phyloP scores from a whole-genome alignment of 2,113 vertebrate species.

The Glaucidium brasilianum region DNA sequence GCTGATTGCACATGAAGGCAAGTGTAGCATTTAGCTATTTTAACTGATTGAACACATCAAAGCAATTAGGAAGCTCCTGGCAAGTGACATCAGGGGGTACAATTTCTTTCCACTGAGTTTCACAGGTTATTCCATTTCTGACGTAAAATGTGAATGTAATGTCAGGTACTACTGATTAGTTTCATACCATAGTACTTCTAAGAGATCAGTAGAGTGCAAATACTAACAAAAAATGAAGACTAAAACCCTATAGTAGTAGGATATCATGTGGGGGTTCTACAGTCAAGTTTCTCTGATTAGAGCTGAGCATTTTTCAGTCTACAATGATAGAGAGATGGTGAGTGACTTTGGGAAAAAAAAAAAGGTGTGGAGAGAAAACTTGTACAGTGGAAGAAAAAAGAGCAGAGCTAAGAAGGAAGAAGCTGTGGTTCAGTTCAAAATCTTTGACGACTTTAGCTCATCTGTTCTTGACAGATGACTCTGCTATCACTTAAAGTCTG shows the following conservation, averaged over 20 bases:
- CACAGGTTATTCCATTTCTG: background rate
- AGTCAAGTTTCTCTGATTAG: background rate
- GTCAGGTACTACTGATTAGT: background rate
- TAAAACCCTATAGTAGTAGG: background rate
- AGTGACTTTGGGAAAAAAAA: background rate
- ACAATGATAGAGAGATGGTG: background rate
- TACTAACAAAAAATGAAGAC: background rate
- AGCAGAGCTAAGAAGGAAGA: background rate
- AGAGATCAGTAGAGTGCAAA: background rate
- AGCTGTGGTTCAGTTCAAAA: background rate
- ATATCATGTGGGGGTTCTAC: background rate
- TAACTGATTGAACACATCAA: background rate
- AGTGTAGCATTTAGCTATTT: background rate
- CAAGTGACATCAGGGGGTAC: background rate
- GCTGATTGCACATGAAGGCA: background rate
- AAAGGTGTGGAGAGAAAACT: background rate
- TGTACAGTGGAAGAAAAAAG: background rate
- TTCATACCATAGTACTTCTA: background rate
- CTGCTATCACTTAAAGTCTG: background rate
- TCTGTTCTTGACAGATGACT: background rate
- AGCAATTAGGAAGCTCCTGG: background rate
- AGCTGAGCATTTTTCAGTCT: background rate
- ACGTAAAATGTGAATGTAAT: background rate
- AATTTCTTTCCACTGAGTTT: background rate
- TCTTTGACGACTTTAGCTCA: background rate